Base-by-base conservation (phyloP, 2,888 invertebrate genomes). In the Gastracanthus pulcherrimus region DNA sequence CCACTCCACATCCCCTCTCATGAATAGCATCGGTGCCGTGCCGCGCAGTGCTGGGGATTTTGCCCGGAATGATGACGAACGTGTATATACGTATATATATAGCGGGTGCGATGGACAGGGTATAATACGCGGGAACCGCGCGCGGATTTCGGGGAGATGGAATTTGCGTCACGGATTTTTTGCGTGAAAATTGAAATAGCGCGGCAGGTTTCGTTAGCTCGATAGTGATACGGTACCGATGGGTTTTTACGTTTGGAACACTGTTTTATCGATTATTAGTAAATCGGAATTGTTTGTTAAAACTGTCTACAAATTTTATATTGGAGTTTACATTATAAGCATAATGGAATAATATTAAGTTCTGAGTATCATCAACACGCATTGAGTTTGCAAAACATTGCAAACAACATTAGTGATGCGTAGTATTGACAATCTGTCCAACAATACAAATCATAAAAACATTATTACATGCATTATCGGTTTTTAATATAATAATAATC, bases 1-100 rank as follows among this genome's bases (percentile, higher is more conserved):
- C 36, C 75, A 75, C 75, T 75, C 51, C n/a, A 38, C 75, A 16
- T 66, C 2, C 69, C 19, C 67, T 58, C 67, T 80, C 76, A 69
- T 80, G 80, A 69, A 80, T 80, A 75, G 26, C 69, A 48, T 75
- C 36, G 51, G 64, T 34, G 5, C 38, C n/a, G 9, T 34, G 38
- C 1, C 36, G 1, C 48, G 41, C 23, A 11, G n/a, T 16, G 60
- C 13, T 34, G 34, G 31, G 29, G 48, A 75, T 48, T 79, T 31
- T 74, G 6, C 67, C 13, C 29, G 0, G 36, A 19, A 34, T 31
- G 31, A 34, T 7, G 60, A 34, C 31, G 60, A 60, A 16, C 31
- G 29, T 29, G 58, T 58, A 26, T 29, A 58, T 41, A 13, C n/a
- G n/a, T 45, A 45, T 16, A 45, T 45, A 45, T n/a, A 45, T 16